phyloP scores from a whole-genome alignment of 2,888 invertebrate species.

The Ichneumoninae sp. region DNA sequence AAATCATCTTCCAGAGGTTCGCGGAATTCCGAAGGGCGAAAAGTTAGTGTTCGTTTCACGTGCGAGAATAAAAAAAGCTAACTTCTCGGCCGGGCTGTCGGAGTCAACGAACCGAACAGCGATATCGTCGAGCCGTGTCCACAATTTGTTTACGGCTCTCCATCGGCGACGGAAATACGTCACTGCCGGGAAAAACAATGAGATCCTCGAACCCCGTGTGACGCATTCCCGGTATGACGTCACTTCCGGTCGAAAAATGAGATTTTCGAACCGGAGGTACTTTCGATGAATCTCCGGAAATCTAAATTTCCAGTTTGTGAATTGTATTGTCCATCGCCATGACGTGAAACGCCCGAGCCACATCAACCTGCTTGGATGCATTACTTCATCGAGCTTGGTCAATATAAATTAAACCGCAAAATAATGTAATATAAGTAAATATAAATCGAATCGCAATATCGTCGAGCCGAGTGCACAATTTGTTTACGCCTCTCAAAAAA shows the following conservation, averaged over 20 bases:
- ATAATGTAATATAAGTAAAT: no score
- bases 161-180: slow-evolving; percentile 12
- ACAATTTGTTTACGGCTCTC: slow-evolving; percentile 49
- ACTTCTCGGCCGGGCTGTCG: not conserved
- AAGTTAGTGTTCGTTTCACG: slow-evolving; percentile 12
- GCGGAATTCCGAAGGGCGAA: not conserved
- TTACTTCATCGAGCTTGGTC: no score
- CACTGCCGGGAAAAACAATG: not conserved
- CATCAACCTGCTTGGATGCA: no score
- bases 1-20: not conserved
- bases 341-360: no score
- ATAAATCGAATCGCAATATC: slow-evolving; percentile 25
- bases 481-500: slow-evolving; percentile 29
- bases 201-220: no score
- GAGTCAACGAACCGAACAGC: slow-evolving; percentile 52
- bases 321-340: no score
- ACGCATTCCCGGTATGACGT: no score
- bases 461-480: slow-evolving; percentile 40
- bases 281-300: no score
- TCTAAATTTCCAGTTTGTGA: no score
- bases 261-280: no score
- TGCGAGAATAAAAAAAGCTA: slow-evolving; percentile 13
- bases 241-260: no score
- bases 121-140: slow-evolving; percentile 26
- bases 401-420: no score